These are phyloP conservation scores for Eupsittula cactorum DNA, from an alignment of 2,113 vertebrate genomes.

Conservation along the genomic window DNA sequence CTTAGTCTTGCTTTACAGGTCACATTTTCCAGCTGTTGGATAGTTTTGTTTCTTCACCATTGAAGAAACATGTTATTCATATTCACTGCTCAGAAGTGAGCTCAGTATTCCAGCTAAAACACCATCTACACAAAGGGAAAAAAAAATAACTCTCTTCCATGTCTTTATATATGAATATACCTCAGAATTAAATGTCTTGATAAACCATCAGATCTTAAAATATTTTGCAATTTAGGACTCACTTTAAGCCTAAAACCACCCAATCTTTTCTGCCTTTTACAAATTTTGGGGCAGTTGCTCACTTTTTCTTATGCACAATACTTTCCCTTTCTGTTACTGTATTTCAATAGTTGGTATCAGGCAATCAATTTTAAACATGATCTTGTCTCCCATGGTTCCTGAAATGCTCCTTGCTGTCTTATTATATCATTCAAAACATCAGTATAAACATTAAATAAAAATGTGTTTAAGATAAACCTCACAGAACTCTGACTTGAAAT, in stretches of 20 bases:
- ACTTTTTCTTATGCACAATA: not conserved
- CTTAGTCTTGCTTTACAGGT: not conserved
- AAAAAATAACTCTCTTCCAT: not conserved
- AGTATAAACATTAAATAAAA: not conserved
- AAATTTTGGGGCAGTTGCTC: not conserved
- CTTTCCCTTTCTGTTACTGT: not conserved
- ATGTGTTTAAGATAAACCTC: not conserved
- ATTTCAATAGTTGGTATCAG: not conserved
- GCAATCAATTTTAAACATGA: not conserved
- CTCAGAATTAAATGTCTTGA: not conserved
- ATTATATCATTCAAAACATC: not conserved
- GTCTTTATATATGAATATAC: not conserved
- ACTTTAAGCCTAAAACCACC: not conserved
- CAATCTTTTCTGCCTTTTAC: not conserved
- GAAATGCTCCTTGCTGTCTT: not conserved
- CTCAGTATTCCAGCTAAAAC: not conserved
- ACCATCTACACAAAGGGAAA: not conserved
- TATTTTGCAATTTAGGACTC: not conserved
- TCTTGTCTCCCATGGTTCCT: not conserved
- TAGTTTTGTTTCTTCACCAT: not conserved
- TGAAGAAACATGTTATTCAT: not conserved
- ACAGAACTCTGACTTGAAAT: not conserved
- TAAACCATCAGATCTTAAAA: not conserved
- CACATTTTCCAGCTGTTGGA: not conserved
- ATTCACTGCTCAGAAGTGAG: not conserved